Conservation (phyloP, 2,888 invertebrate species). For the Bellardia bayeri region DNA sequence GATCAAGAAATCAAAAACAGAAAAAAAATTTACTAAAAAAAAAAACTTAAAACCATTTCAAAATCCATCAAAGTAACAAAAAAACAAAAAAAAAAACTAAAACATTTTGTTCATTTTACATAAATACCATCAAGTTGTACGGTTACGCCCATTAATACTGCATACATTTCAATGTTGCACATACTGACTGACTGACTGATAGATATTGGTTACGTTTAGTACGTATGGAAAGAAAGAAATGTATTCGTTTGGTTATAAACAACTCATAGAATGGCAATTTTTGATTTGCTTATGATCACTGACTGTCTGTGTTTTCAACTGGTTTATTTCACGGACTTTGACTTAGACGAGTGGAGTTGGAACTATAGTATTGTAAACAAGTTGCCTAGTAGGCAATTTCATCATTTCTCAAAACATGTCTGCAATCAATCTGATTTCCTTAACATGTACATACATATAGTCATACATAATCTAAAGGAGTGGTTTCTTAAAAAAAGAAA, state of each 20-base stretch:
- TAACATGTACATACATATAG: not conserved
- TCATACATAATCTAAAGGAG: constrained; percentile 4
- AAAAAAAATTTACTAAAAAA: constrained; percentile 33
- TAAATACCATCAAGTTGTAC: constrained; percentile 68
- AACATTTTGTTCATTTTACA: constrained; percentile 67
- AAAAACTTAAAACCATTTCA: constrained; percentile 64
- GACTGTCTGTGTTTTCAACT: constrained; percentile 57
- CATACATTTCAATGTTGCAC: constrained; percentile 43
- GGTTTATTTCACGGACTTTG: constrained; percentile 55
- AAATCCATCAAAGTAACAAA: constrained; percentile 68
- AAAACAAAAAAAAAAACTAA: constrained; percentile 24
- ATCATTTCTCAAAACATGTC: constrained; percentile 63
- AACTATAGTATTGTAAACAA: constrained; percentile 32
- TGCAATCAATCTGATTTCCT: constrained; percentile 67
- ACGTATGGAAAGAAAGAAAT: constrained; percentile 20
- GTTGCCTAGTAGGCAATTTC: constrained; percentile 67
- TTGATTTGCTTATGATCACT: constrained; percentile 72
- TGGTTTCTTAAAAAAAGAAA: not conserved
- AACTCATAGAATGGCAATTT: constrained; percentile 72
- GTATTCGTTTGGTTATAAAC: constrained; percentile 44
- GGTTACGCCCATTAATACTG: constrained; percentile 69
- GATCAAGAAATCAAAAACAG: constrained; percentile 62
- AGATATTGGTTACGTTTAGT: not conserved
- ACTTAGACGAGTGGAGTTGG: constrained; percentile 47
- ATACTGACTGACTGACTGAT: not conserved